Percentiles rank a stretch among this genome's conserved stretches.
Evolutionary conservation across 1,140 invertebrate species (phyloP).

Genomic region (Acromyrmex heyeri): DNA sequence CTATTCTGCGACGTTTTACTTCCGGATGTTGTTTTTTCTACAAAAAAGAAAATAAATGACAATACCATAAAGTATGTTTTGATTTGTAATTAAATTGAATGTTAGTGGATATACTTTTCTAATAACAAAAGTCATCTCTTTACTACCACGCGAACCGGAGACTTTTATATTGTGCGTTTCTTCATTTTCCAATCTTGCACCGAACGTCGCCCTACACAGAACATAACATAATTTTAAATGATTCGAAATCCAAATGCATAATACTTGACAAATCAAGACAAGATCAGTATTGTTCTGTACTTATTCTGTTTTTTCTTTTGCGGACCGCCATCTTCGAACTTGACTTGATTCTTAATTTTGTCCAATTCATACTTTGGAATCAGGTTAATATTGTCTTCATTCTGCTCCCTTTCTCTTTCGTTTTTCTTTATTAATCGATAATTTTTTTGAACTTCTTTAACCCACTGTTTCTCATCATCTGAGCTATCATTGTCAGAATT

Average conservation of each 20-base stretch:
- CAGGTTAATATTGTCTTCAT: slow-evolving; percentile 74
- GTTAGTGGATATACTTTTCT: slow-evolving; percentile 86
- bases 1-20: slow-evolving; percentile 90
- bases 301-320: slow-evolving; percentile 86
- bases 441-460: slow-evolving; percentile 93
- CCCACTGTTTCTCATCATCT: slow-evolving; percentile 93
- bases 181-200: slow-evolving; percentile 89
- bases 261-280: not conserved
- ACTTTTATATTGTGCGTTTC: slow-evolving; percentile 87
- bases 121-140: slow-evolving; percentile 92
- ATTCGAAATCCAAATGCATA: not conserved
- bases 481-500: slow-evolving; percentile 82
- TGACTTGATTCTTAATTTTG: slow-evolving; percentile 89
- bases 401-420: slow-evolving; percentile 83
- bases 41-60: slow-evolving; percentile 32
- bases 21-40: slow-evolving; percentile 62
- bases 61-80: not conserved
- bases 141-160: slow-evolving; percentile 89
- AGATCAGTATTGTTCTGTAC: slow-evolving; percentile 78
- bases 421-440: slow-evolving; percentile 88
- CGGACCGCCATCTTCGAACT: slow-evolving; percentile 87
- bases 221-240: slow-evolving; percentile 61
- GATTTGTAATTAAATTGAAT: not conserved
- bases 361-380: slow-evolving; percentile 84
- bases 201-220: slow-evolving; percentile 89